Percentiles rank a stretch among this genome's conserved stretches.
These are phyloP conservation scores for Dipodomys stephensi DNA, from an alignment of 2,113 vertebrate species.

Conservation along the genomic window DNA sequence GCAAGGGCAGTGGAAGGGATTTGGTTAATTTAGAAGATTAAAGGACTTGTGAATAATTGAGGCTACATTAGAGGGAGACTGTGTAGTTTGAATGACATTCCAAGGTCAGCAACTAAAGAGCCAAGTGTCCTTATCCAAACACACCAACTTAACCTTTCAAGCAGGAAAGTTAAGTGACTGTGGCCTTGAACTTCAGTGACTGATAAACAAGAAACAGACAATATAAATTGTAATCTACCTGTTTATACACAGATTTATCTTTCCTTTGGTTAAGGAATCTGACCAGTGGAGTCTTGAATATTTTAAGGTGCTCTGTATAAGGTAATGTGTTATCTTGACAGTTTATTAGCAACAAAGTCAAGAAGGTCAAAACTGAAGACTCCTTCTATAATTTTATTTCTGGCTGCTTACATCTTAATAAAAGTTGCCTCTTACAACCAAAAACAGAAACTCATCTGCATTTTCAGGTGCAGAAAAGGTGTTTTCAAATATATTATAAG, in stretches of 20 bases:
- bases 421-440: conserved; percentile 76
- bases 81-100: conserved; percentile 78
- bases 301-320: conserved; percentile 82
- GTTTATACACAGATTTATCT: conserved; percentile 81
- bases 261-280: conserved; percentile 80
- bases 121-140: conserved; percentile 75
- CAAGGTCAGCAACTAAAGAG: conserved; percentile 81
- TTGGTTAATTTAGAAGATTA: conserved; percentile 88
- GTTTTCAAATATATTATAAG: conserved; percentile 63
- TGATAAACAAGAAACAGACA: conserved; percentile 77
- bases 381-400: conserved; percentile 79
- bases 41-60: conserved; percentile 85
- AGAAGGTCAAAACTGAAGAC: conserved; percentile 81
- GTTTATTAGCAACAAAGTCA: conserved; percentile 84
- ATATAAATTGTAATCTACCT: conserved; percentile 82
- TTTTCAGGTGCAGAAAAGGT: conserved; percentile 65
- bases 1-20: conserved; percentile 86
- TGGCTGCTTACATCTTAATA: conserved; percentile 78
- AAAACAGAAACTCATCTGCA: conserved; percentile 78
- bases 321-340: conserved; percentile 83
- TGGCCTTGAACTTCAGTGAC: conserved; percentile 75
- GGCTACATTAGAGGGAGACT: conserved; percentile 78
- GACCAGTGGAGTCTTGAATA: conserved; percentile 82
- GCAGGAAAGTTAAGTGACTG: conserved; percentile 53
- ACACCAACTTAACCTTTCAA: conserved; percentile 73